phyloP scores from a whole-genome alignment of 2,113 vertebrate species.

The Pimephales promelas region DNA sequence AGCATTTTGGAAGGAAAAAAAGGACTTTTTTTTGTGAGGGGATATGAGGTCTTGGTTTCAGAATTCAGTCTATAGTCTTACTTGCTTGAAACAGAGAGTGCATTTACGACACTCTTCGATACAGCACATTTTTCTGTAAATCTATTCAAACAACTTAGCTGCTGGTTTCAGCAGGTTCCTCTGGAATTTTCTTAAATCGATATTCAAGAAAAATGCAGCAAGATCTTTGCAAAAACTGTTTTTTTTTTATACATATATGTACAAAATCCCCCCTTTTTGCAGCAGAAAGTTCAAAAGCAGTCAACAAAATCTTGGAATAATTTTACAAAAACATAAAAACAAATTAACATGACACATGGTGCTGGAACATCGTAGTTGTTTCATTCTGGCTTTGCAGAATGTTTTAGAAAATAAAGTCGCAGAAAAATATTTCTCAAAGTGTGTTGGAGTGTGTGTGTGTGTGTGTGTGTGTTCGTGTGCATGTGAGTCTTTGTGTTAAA shows the following conservation, averaged over 20 bases:
- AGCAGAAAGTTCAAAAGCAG: constrained; percentile 55
- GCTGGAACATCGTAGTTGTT: constrained; percentile 66
- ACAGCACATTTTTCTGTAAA: constrained; percentile 21
- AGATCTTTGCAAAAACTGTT: constrained; percentile 52
- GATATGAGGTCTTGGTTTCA: constrained; percentile 37
- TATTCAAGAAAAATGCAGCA: constrained; percentile 49
- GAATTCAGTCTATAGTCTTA: constrained; percentile 11
- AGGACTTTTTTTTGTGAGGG: not conserved
- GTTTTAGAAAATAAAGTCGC: constrained; percentile 55
- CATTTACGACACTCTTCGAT: constrained; percentile 36
- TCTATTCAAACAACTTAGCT: constrained; percentile 36
- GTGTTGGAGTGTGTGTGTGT: constrained; percentile 21
- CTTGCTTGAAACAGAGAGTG: constrained; percentile 25
- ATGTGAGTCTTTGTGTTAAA: constrained; percentile 25
- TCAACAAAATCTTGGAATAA: constrained; percentile 60
- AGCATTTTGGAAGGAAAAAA: constrained; percentile 54
- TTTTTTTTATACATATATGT: constrained; percentile 59
- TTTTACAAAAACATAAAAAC: constrained; percentile 52
- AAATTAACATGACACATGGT: constrained; percentile 62
- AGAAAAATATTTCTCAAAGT: constrained; percentile 53
- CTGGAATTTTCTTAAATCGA: constrained; percentile 46
- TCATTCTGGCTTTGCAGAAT: constrained; percentile 59
- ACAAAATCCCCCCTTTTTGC: constrained; percentile 68
- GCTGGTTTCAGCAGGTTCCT: constrained; percentile 41
- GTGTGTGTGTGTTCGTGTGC: too few relatives aligned